Conservation (phyloP, 2,113 vertebrate genomes). For the Microtus richardsoni region DNA sequence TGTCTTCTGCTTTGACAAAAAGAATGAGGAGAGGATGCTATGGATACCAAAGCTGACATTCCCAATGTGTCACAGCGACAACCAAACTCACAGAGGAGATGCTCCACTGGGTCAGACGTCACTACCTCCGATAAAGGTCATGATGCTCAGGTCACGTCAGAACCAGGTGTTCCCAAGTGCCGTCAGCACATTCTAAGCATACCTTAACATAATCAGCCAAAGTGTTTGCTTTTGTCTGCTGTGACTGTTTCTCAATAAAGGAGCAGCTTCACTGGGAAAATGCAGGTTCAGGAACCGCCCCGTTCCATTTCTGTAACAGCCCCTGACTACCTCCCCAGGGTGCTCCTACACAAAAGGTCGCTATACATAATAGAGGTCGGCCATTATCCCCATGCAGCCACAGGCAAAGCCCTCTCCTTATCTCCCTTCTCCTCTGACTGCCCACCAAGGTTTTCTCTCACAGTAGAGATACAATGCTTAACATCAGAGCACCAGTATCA, state of each 20-base stretch:
- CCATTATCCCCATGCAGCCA: slow-evolving; percentile 37
- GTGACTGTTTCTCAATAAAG: slow-evolving; percentile 57
- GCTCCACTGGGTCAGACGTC: background rate
- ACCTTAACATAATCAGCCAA: background rate
- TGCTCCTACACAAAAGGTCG: slow-evolving; percentile 58
- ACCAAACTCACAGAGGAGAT: background rate
- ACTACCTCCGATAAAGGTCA: background rate
- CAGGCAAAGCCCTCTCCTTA: slow-evolving; percentile 71
- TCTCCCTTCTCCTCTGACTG: slow-evolving; percentile 75
- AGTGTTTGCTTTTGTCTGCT: background rate
- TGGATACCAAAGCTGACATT: background rate
- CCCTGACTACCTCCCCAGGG: slow-evolving; percentile 75
- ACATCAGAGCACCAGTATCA: slow-evolving; percentile 16
- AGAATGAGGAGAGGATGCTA: background rate
- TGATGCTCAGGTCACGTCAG: background rate
- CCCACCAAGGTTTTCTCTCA: slow-evolving; percentile 79
- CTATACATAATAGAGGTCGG: slow-evolving; percentile 65
- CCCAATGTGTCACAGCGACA: background rate
- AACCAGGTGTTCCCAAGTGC: background rate
- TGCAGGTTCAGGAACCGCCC: fast-evolving
- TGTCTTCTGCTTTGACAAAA: background rate
- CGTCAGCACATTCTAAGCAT: background rate
- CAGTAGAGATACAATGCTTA: slow-evolving; percentile 66
- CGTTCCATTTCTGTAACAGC: slow-evolving; percentile 66
- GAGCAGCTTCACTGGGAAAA: slow-evolving; percentile 50